Base-by-base conservation (phyloP, 2,113 vertebrate genomes). In the Esox niger region DNA sequence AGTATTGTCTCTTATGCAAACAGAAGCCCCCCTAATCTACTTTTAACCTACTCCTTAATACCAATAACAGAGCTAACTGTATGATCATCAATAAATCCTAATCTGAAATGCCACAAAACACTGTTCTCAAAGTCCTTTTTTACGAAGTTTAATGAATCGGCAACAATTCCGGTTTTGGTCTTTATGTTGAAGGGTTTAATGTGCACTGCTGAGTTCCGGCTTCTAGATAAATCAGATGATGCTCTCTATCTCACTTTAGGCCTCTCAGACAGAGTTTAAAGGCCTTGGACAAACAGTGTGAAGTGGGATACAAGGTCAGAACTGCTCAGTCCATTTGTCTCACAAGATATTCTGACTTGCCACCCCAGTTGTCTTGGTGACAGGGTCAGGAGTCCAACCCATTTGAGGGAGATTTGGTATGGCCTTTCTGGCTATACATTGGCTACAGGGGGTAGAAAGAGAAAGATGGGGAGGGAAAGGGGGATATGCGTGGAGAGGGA, bases 231-330 rank as follows among this genome's bases (percentile, higher is more conserved):
- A 85, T 86, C 82, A 76, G 73, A 69, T 47, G 43, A 69, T 75
- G 79, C 23, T 25, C 30, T 66, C 1, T 71, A 68, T 77, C 30
- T 57, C n/a, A 35, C 21, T 38, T 27, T 70, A 58, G 61, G n/a
- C 11, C 21, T 32, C 6, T 20, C 35, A 17, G 76, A 78, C 78
- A 83, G 9, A 2, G 77, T 88, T 86, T 78, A 82, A 54, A 38
- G 62, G 73, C 63, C 81, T 71, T 72, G 65, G 75, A 83, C 81
- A 89, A 86, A 91, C 85, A 89, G 67, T 65, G 57, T 88, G 82
- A 88, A 89, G 88, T 87, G 84, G 84, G 60, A 76, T 60, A 88
- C 89, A 86, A 85, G 86, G 82, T 83, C 64, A 52, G 67, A 52
- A 73, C 75, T 71, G 71, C 76, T 73, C 64, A 49, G 32, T 35